Base-by-base conservation (phyloP, 1,140 invertebrate genomes). In the Bursaphelenchus mucronatus region DNA sequence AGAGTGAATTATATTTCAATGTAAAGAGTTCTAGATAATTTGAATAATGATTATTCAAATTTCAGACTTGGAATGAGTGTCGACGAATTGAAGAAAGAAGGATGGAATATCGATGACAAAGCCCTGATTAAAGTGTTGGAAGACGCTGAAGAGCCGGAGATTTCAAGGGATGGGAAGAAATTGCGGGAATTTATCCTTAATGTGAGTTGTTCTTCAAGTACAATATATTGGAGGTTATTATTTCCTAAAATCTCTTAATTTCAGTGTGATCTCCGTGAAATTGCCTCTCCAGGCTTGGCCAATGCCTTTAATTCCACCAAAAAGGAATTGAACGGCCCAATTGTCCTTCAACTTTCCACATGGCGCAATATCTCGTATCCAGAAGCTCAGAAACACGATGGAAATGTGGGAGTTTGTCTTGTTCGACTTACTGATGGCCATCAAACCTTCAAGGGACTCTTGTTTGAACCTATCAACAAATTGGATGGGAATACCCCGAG, bases 351-450 rank as follows among this genome's bases (percentile, higher is more conserved):
- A 73, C 66, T 84, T 30, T 70, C 77, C 63, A 83, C 82, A 61
- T 70, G 70, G 70, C 69, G 81, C n/a, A 82, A 82, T 73, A 70
- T 83, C 8, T 74, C 79, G 1, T 81, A 81, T 17, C 81, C 83
- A 10, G 82, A 81, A 63, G 80, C 82, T 15, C 73, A 82, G 67
- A 81, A 83, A 61, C 80, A 83, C 49, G 41, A 30, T 39, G 80
- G 80, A 9, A 78, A 82, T 47, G 66, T 63, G 11, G 82, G 80
- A 10, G 76, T 82, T 8, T 64, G 75, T n/a, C 62, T 82, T 49
- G 69, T 83, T 66, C 76, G 71, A 13, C 65, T 83, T 8, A 83
- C 81, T 3, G 83, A 83, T 76, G 83, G 83, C 21, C 75, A 80
- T 39, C 59, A 55, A 6, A 76, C 65, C 15, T 79, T 80, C 61